Base-by-base conservation (phyloP, 1,140 invertebrate genomes). In the Platyscapa corneri region DNA sequence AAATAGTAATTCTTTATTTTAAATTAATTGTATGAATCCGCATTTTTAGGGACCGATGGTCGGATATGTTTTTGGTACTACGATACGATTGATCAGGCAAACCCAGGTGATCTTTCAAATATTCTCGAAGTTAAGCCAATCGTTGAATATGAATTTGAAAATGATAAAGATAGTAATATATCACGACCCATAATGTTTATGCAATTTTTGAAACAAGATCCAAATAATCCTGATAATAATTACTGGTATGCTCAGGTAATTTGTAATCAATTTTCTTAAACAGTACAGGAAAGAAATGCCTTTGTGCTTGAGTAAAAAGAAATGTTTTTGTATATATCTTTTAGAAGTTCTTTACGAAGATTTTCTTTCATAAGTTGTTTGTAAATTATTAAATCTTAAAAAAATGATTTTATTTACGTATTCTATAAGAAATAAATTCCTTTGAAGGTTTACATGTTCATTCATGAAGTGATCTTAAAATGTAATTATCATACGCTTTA, bases 41-140 rank as follows among this genome's bases (percentile, higher is more conserved):
- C 16, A 53, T 53, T 53, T 53, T 18, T 53, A 88, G 95, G 97
- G 18, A 94, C 95, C 88, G 97, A 98, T 92, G 97, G 97, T 0
- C 97, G 95, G 90, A 95, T 98, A 30, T 94, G 96, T 82, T 94
- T 97, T 34, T 98, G 97, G 97, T 97, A 96, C 90, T 98, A 97
- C 94, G 97, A 97, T 84, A 96, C 95, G 0, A 97, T 98, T 30
- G 97, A 98, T 88, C 94, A 96, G 86, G 96, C 97, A 0, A 96
- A 98, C 92, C 95, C 95, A 0, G 94, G 95, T 0, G 96, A 97
- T 89, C 96, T 97, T 16, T 95, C 96, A 87, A 95, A 95, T n/a
- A 95, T 95, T 83, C 94, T 97, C 75, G 96, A 97, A 91, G 95
- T 97, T 76, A 97, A 98, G 90, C 97, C 97, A 6, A 96, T 96